Percentiles rank a stretch among this genome's conserved stretches.
Conservation (phyloP, 2,888 invertebrate species). For the Achlya flavicornis region DNA sequence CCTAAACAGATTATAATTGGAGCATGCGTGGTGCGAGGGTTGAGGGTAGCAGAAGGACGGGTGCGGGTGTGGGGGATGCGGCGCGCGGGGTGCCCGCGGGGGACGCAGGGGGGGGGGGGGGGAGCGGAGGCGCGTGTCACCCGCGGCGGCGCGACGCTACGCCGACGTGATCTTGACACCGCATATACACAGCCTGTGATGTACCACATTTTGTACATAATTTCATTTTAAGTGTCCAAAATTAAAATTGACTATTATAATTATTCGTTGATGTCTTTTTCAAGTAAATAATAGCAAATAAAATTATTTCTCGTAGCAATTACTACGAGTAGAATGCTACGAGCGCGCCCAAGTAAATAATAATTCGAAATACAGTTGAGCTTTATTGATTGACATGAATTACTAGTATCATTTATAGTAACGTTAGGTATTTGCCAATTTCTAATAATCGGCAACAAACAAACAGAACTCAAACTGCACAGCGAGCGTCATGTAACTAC, state of each 20-base stretch:
- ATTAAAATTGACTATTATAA: not conserved
- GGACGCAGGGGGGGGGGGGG: conserved; percentile 27
- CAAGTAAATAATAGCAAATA: conserved; percentile 16
- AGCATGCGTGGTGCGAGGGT: conserved; percentile 82
- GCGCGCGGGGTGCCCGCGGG: conserved; percentile 14
- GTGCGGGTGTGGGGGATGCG: conserved; percentile 39
- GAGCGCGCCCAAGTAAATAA: not conserved
- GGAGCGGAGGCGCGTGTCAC: conserved; percentile 64
- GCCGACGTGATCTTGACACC: conserved; percentile 81
- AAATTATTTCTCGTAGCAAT: not conserved
- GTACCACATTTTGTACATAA: conserved; percentile 58
- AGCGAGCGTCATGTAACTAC: not conserved
- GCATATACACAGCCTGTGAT: conserved; percentile 71
- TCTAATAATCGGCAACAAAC: not conserved
- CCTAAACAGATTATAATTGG: conserved; percentile 83
- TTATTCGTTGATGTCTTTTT: conserved; percentile 27
- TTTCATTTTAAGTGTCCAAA: conserved; percentile 40
- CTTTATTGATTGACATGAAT: not conserved
- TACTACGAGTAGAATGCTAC: not conserved
- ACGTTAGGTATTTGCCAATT: no score
- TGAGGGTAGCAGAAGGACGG: conserved; percentile 58
- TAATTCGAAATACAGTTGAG: not conserved
- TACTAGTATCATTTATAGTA: no score
- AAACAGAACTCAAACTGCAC: not conserved
- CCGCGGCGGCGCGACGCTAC: conserved; percentile 60